Conservation (phyloP, 2,113 vertebrate genomes). For the Canis aureus region DNA sequence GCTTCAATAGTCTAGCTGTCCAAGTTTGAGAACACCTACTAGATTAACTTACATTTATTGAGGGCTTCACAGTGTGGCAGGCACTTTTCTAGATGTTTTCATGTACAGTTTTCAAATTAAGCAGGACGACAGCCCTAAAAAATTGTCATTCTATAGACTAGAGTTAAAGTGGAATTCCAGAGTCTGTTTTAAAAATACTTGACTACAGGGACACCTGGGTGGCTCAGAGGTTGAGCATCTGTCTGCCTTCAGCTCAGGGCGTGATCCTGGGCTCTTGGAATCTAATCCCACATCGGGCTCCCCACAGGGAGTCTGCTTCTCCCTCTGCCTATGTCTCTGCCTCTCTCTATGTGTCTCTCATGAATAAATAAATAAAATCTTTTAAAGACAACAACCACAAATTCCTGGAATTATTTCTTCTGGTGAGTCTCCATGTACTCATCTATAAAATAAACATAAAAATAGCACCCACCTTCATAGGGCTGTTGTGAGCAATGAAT, state of each 20-base stretch:
- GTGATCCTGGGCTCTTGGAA: too few relatives aligned
- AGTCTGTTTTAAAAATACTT: constrained; percentile 34
- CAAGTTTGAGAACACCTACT: not conserved
- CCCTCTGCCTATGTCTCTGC: too few relatives aligned
- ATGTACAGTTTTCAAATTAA: not conserved
- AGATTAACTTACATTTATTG: not conserved
- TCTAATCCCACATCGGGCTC: too few relatives aligned
- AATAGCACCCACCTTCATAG: not conserved
- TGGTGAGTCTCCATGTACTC: not conserved
- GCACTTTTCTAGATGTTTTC: not conserved
- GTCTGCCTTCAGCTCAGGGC: too few relatives aligned
- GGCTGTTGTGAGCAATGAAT: not conserved
- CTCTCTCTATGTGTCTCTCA: too few relatives aligned
- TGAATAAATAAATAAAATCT: too few relatives aligned
- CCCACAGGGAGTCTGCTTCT: too few relatives aligned
- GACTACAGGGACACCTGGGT: not conserved
- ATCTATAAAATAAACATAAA: constrained; percentile 2
- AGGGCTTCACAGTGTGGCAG: not conserved
- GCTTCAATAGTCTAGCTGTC: not conserved
- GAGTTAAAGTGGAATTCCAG: not conserved
- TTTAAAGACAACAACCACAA: not conserved
- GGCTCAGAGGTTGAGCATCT: too few relatives aligned
- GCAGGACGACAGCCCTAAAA: not conserved
- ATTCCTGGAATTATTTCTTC: constrained; percentile 21
- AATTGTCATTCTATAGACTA: not conserved